Evolutionary conservation across 1,140 invertebrate species (phyloP).

Genomic region (Elysia chlorotica): DNA sequence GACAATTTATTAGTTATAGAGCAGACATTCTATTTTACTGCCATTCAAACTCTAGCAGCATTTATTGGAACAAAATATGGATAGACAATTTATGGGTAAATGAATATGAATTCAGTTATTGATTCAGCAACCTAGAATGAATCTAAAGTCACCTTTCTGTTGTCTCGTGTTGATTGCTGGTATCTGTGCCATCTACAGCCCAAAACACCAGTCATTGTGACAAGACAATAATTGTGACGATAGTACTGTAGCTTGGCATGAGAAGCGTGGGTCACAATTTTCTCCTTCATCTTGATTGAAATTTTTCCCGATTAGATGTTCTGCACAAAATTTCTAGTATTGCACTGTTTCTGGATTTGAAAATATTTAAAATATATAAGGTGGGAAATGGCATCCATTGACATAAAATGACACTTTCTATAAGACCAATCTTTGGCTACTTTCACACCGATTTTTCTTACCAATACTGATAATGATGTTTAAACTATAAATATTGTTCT

Average conservation of each 20-base stretch:
- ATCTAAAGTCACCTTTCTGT: conserved; percentile 41
- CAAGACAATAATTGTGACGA: conserved; percentile 48
- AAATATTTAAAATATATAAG: not conserved
- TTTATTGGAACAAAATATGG: too few relatives aligned
- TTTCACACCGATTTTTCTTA: not conserved
- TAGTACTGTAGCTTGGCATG: conserved; percentile 48
- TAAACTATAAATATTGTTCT: too few relatives aligned
- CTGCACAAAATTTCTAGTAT: too few relatives aligned
- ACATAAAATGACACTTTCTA: not conserved
- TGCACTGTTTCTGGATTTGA: not conserved
- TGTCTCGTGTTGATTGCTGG: conserved; percentile 50
- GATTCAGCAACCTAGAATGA: too few relatives aligned
- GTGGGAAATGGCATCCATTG: not conserved
- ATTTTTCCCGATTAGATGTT: too few relatives aligned
- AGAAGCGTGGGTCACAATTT: conserved; percentile 14
- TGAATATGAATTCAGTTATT: too few relatives aligned
- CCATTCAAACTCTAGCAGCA: too few relatives aligned
- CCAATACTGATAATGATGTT: too few relatives aligned
- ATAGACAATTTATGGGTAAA: too few relatives aligned
- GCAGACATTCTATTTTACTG: too few relatives aligned
- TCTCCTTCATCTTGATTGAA: conserved; percentile 24
- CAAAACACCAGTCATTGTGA: conserved; percentile 53
- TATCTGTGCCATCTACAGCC: conserved; percentile 57
- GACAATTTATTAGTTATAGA: too few relatives aligned
- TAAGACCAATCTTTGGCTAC: not conserved